Evolutionary conservation across 2,888 invertebrate genomes (phyloP).

Genomic region (Fragum fragum): DNA sequence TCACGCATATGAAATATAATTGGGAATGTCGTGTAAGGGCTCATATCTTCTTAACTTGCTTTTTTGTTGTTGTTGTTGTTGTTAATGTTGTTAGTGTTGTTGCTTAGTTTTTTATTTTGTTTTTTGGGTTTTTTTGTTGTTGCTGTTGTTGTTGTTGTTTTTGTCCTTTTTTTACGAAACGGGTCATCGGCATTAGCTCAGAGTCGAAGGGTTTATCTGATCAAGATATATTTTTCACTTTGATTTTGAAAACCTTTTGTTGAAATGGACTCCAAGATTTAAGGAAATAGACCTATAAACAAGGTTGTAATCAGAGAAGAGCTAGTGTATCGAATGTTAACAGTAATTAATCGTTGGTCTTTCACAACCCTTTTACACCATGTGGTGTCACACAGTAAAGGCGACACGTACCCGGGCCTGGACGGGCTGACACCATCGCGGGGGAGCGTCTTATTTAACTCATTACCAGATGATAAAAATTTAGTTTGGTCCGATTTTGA

Average conservation of each 20-base stretch:
- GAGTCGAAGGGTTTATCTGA: neutral
- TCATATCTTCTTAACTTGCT: too few species aligned
- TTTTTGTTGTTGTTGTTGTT: too few species aligned
- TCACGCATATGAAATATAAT: too few species aligned
- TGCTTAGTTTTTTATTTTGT: too few species aligned
- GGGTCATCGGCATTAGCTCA: too few species aligned
- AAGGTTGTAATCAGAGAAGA: slow-evolving; percentile 11
- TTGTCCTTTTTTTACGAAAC: too few species aligned
- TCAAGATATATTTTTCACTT: neutral
- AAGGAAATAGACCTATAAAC: slow-evolving; percentile 2
- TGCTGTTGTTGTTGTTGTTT: too few species aligned
- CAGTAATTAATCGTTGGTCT: neutral
- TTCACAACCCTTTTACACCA: slow-evolving; percentile 23
- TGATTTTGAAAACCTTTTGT: neutral
- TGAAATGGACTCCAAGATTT: neutral
- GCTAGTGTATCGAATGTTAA: neutral
- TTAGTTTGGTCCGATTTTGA: too few species aligned
- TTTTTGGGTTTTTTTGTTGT: too few species aligned
- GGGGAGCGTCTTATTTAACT: slow-evolving; percentile 7
- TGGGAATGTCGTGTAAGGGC: too few species aligned
- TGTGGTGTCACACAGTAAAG: neutral
- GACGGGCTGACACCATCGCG: slow-evolving; percentile 14
- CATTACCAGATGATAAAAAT: too few species aligned
- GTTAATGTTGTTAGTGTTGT: too few species aligned
- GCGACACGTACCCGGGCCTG: neutral